Conservation (phyloP, 2,113 vertebrate genomes). For the Okapia johnstoni region DNA sequence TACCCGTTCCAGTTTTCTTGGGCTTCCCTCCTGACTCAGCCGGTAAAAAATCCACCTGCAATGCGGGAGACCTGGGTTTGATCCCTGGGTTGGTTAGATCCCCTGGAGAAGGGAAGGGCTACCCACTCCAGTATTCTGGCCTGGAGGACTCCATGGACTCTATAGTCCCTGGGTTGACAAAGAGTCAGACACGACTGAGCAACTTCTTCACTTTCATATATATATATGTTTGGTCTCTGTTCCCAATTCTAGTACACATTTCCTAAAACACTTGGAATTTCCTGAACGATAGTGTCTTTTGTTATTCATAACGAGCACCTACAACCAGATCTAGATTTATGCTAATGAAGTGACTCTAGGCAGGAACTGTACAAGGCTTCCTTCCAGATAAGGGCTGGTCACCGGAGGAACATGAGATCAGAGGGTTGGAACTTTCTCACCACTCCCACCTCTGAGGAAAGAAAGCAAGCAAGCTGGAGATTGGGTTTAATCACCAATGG, state of each 20-base stretch:
- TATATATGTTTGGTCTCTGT: neutral
- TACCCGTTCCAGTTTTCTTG: no score
- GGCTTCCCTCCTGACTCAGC: no score
- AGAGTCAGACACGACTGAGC: neutral
- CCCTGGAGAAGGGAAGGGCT: neutral
- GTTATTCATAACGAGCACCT: neutral
- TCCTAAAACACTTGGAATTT: neutral
- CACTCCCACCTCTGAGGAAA: neutral
- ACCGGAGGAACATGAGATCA: neutral
- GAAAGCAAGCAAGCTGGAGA: neutral
- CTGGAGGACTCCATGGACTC: neutral
- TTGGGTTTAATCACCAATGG: neutral
- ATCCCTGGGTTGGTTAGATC: neutral
- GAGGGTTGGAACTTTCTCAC: neutral
- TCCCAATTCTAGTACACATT: neutral
- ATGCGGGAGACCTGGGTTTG: neutral
- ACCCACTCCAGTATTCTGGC: neutral
- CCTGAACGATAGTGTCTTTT: neutral
- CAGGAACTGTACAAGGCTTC: neutral
- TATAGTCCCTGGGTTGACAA: neutral
- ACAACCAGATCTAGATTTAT: neutral
- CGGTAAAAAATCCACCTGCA: neutral
- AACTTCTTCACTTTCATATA: neutral
- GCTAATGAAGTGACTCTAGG: neutral
- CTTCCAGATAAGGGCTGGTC: neutral